These are phyloP conservation scores for Sebastes kiyomatsui DNA, from an alignment of 2,797 vertebrate genomes.

Conservation along the genomic window DNA sequence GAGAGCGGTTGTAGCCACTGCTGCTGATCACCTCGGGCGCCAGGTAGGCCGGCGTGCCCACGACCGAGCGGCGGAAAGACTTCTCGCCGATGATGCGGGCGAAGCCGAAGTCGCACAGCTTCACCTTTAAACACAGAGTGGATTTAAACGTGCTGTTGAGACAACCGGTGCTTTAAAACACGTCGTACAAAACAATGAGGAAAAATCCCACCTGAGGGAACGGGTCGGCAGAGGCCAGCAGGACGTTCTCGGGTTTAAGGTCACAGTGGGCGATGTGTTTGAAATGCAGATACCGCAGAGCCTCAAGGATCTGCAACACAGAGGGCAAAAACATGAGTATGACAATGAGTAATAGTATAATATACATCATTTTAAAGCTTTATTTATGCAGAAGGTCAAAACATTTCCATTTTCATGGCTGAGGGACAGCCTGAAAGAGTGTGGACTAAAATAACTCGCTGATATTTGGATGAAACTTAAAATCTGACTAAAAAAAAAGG, in stretches of 20 bases:
- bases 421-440: not conserved
- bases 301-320: slow-evolving; percentile 79
- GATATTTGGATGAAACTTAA: not conserved
- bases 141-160: no score
- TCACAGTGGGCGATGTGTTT: slow-evolving; percentile 84
- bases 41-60: slow-evolving; percentile 85
- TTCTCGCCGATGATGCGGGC: slow-evolving; percentile 86
- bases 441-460: not conserved
- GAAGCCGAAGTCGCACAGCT: slow-evolving; percentile 86
- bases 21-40: slow-evolving; percentile 84
- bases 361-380: not conserved
- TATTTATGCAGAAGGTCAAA: not conserved
- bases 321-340: not conserved
- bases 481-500: not conserved
- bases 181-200: fast-evolving
- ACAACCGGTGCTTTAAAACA: not conserved
- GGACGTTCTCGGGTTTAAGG: slow-evolving; percentile 85
- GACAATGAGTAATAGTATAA: no score
- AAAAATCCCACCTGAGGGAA: slow-evolving; percentile 77
- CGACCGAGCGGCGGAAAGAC: slow-evolving; percentile 83
- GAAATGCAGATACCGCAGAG: slow-evolving; percentile 83
- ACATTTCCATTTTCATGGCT: not conserved
- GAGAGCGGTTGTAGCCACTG: slow-evolving; percentile 83
- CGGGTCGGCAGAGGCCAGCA: slow-evolving; percentile 78
- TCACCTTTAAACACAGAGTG: slow-evolving; percentile 64